Evolutionary conservation across 37 sponge, comb jelly and placozoan species (phyloP).

Genomic region (Aplysina aerophoba): DNA sequence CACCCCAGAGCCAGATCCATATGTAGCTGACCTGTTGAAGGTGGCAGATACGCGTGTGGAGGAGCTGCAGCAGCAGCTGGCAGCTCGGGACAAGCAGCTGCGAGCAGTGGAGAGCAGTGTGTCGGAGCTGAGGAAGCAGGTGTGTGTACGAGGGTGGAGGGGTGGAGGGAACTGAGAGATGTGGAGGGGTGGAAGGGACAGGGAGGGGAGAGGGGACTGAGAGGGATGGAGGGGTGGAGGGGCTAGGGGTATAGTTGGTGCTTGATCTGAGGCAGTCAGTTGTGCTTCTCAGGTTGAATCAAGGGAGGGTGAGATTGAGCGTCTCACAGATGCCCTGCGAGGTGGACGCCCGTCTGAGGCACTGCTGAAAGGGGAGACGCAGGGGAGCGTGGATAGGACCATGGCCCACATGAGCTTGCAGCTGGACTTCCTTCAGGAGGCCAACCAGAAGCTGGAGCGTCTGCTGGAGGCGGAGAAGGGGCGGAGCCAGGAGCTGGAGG

Average conservation of each 20-base stretch:
- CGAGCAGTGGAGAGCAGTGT: constrained; percentile 49
- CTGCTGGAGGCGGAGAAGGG: constrained; percentile 55
- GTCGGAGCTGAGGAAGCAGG: constrained; percentile 76
- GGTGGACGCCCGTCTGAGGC: constrained; percentile 96
- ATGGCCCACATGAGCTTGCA: constrained; percentile 98
- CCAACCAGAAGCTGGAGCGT: constrained; percentile 84
- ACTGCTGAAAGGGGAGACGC: constrained; percentile 53
- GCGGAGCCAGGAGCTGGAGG: constrained; percentile 42
- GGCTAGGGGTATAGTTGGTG: too few species aligned
- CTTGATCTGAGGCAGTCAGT: too few species aligned
- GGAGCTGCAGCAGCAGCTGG: constrained; percentile 63
- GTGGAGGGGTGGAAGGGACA: background rate
- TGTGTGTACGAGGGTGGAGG: background rate
- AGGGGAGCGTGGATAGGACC: constrained; percentile 85
- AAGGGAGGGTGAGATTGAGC: constrained; percentile 93
- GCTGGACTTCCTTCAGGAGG: constrained; percentile 93
- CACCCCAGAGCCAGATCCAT: constrained; percentile 79
- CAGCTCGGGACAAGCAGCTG: constrained; percentile 54
- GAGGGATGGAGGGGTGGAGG: background rate
- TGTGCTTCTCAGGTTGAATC: constrained; percentile 60
- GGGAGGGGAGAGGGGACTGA: background rate
- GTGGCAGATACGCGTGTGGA: constrained; percentile 90
- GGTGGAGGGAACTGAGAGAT: too few species aligned
- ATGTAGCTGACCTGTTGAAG: constrained; percentile 85
- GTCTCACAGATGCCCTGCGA: constrained; percentile 78